Evolutionary conservation across 1,140 invertebrate species (phyloP).

Genomic region (Penaeus japonicus): DNA sequence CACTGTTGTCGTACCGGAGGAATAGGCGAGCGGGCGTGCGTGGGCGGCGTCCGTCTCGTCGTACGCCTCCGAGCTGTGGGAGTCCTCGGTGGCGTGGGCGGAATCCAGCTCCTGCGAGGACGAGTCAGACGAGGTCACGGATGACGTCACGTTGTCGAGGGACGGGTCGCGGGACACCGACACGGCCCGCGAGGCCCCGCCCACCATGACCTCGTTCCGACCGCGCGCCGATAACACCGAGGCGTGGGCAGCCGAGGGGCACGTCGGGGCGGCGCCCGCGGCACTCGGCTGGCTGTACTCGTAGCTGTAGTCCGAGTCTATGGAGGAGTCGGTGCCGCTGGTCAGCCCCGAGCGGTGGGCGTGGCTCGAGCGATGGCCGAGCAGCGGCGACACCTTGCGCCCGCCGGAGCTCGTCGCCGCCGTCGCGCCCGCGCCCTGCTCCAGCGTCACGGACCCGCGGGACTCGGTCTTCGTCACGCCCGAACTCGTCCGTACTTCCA

Average conservation of each 20-base stretch:
- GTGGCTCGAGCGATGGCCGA: background rate
- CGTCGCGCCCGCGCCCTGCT: background rate
- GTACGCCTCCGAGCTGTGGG: slow-evolving; percentile 39
- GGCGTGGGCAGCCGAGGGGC: background rate
- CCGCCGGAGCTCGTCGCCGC: background rate
- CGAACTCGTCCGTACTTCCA: background rate
- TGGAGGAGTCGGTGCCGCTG: slow-evolving; percentile 48
- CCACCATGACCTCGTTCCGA: background rate
- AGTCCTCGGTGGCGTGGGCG: slow-evolving; percentile 43
- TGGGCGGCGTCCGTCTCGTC: slow-evolving; percentile 21
- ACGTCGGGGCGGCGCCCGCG: background rate
- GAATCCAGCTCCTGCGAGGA: slow-evolving; percentile 49
- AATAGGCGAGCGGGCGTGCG: slow-evolving; percentile 12
- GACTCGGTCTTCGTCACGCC: background rate
- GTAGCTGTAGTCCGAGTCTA: slow-evolving; percentile 45
- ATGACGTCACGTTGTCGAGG: slow-evolving; percentile 38
- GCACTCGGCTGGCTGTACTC: slow-evolving; percentile 3
- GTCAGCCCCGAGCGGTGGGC: background rate
- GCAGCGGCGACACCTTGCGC: slow-evolving; percentile 19
- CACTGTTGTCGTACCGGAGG: background rate
- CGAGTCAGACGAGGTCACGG: slow-evolving; percentile 44
- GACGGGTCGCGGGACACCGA: slow-evolving; percentile 33
- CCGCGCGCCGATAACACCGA: background rate
- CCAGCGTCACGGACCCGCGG: background rate
- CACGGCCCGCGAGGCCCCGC: background rate